Evolutionary conservation across 2,888 invertebrate species (phyloP).

Genomic region (Tenthredo amoena): DNA sequence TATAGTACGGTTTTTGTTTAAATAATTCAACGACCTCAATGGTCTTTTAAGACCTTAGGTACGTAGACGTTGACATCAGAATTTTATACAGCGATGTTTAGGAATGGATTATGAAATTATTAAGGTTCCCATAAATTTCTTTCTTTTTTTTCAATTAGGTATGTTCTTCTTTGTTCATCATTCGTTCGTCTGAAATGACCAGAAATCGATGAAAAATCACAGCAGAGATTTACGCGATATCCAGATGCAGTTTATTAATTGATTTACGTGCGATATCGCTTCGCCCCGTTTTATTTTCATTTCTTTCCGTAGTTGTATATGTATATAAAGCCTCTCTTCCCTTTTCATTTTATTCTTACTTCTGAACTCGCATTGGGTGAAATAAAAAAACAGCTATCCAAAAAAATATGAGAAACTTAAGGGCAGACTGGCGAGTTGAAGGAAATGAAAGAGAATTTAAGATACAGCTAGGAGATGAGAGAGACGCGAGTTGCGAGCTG

Average conservation of each 20-base stretch:
- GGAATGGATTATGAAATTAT: too few species aligned
- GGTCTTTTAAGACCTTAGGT: neutral
- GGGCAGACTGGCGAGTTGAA: conserved; percentile 29
- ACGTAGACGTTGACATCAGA: too few species aligned
- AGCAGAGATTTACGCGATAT: too few species aligned
- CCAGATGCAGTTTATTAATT: too few species aligned
- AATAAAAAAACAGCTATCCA: conserved; percentile 6
- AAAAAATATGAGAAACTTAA: conserved; percentile 33
- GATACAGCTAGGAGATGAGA: conserved; percentile 34
- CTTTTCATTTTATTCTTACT: neutral
- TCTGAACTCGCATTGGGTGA: neutral
- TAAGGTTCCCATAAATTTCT: neutral
- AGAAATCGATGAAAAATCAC: too few species aligned
- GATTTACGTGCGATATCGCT: neutral
- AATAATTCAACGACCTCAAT: neutral
- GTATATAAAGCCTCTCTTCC: neutral
- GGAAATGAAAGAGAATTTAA: conserved; percentile 44
- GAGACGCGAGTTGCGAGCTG: conserved; percentile 19
- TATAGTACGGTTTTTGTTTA: neutral
- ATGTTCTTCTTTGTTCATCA: too few species aligned
- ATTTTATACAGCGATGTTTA: too few species aligned
- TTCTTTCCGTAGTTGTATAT: neutral
- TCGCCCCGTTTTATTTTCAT: too few species aligned
- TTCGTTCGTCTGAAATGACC: too few species aligned
- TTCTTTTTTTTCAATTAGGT: neutral